Base-by-base conservation (phyloP, 2,888 invertebrate species). In the Ypsolopha sequella region DNA sequence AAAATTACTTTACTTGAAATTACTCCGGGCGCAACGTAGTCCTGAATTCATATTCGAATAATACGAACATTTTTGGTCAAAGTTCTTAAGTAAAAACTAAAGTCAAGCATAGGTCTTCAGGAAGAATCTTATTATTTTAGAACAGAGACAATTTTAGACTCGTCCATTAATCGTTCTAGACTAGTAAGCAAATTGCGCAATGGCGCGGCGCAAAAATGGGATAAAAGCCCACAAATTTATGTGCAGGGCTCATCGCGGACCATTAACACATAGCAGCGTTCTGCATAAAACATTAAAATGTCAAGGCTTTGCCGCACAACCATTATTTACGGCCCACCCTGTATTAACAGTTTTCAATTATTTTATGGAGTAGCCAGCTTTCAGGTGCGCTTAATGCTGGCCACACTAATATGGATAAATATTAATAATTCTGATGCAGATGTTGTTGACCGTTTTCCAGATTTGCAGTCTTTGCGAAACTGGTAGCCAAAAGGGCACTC, bases 241-340 rank as follows among this genome's bases (percentile, higher is more conserved):
- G 76, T 70, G 65, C 60, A 63, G 66, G 70, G 69, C 75, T 75
- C 78, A 77, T 76, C 76, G 69, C 62, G 62, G 58, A 54, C 80
- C 80, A 81, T 84, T 81, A 81, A 75, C 80, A 80, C 77, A 75
- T 76, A 76, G 71, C 74, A 75, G 66, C 68, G 70, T 65, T 73
- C 72, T 79, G 76, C 76, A 80, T 79, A 78, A 81, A 76, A 78
- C 78, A 84, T 82, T 80, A 80, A 82, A 80, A 73, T 67, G 73
- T 76, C 73, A 67, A 63, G 69, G 68, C 66, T 64, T 65, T 55
- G 57, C 66, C 71, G 68, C 63, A 76, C 77, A 75, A 76, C 58
- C 73, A 68, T 76, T 78, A 80, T 80, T 79, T 79, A 81, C 71
- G 69, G 62, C 59, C 54, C 59, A 58, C 51, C 54, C 63, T 59